These are phyloP conservation scores for Coleophora deauratella DNA, from an alignment of 2,888 invertebrate genomes.

Conservation along the genomic window DNA sequence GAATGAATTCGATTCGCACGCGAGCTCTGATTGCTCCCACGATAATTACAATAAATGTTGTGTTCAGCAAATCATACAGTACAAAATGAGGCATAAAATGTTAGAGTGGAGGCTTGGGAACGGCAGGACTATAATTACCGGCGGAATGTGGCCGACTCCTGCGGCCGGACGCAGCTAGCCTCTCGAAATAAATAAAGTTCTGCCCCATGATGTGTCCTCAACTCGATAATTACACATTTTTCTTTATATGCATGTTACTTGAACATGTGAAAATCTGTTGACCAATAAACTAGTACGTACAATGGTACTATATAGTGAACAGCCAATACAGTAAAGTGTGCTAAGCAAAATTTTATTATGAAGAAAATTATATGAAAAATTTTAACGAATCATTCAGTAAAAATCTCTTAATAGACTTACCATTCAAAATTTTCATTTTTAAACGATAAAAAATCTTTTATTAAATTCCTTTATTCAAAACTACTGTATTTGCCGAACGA, in stretches of 20 bases:
- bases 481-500: too few species aligned
- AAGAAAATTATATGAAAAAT: too few species aligned
- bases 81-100: slow-evolving; percentile 67
- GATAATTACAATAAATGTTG: slow-evolving; percentile 61
- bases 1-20: slow-evolving; percentile 43
- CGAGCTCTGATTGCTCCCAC: slow-evolving; percentile 49
- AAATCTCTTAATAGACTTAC: too few species aligned
- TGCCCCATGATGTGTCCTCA: slow-evolving; percentile 43
- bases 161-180: slow-evolving; percentile 46
- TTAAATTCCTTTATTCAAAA: too few species aligned
- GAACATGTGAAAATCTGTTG: too few species aligned
- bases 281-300: too few species aligned
- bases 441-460: too few species aligned
- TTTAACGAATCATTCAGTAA: too few species aligned
- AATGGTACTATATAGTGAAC: too few species aligned
- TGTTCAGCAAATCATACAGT: slow-evolving; percentile 65
- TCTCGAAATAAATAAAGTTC: slow-evolving; percentile 60
- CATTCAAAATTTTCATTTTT: too few species aligned
- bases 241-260: slow-evolving; percentile 50
- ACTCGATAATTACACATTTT: slow-evolving; percentile 59
- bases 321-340: too few species aligned
- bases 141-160: slow-evolving; percentile 64
- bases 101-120: slow-evolving; percentile 60
- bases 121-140: slow-evolving; percentile 65
- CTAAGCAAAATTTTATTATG: too few species aligned